Evolutionary conservation across 2,888 invertebrate species (phyloP).

Genomic region (Apamea monoglypha): DNA sequence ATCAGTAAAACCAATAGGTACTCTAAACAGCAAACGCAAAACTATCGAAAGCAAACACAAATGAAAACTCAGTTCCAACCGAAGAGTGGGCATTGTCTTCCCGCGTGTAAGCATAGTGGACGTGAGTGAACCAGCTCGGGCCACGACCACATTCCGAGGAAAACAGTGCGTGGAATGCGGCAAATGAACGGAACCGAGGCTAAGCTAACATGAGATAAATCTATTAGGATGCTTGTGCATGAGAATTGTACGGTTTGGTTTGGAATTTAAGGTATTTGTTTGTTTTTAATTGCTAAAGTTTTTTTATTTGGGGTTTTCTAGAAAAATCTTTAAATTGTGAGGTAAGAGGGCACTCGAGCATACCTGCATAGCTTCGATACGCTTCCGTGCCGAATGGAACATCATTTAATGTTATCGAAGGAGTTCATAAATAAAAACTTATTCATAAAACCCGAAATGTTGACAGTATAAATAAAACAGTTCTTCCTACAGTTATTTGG

Average conservation of each 20-base stretch:
- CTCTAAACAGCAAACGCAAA: neutral
- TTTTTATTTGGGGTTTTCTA: neutral
- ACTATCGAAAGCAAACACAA: neutral
- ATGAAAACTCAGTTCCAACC: slow-evolving; percentile 15
- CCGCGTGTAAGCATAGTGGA: neutral
- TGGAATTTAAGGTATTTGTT: neutral
- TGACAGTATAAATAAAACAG: neutral
- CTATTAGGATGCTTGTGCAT: slow-evolving; percentile 22
- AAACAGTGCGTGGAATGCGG: slow-evolving; percentile 38
- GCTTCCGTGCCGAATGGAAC: neutral
- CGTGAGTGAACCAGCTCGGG: slow-evolving; percentile 7
- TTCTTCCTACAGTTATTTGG: neutral
- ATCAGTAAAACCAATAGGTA: neutral
- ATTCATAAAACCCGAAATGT: neutral
- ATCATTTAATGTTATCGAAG: neutral
- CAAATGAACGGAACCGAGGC: slow-evolving; percentile 24
- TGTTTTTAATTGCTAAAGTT: neutral
- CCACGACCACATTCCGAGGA: slow-evolving; percentile 31
- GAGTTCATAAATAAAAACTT: too few relatives aligned
- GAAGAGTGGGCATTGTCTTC: slow-evolving; percentile 21
- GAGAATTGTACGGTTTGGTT: neutral
- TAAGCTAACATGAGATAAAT: slow-evolving; percentile 36
- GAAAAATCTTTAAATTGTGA: neutral
- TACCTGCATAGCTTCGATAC: neutral
- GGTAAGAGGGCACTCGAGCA: neutral